Base-by-base conservation (phyloP, 2,113 vertebrate genomes). In the Balaenoptera acutorostrata region DNA sequence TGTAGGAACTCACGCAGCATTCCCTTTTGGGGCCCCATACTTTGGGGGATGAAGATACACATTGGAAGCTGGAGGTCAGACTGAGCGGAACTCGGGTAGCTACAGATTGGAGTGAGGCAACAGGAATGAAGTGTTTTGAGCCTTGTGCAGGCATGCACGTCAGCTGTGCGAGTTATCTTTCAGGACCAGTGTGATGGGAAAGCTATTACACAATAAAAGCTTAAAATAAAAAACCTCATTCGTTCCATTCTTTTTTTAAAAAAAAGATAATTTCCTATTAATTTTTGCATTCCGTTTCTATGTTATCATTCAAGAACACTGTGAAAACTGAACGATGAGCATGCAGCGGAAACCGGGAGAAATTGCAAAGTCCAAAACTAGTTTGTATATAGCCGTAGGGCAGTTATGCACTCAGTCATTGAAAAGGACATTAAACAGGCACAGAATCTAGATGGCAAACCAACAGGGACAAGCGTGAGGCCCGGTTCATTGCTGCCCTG, bases 291-390 rank as follows among this genome's bases (percentile, higher is more conserved):
- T 94, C 4, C 6, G 17, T 33, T n/a, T 89, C 41, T 93, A 41
- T 4, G 5, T 94, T 97, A 68, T 88, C 83, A 91, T 94, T 97
- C 64, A 98, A 63, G 5, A 96, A 69, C 14, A 61, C 31, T 64
- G 57, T 59, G 74, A 96, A 98, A 92, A 29, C 14, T 77, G 92
- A 89, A 72, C 2, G 63, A 90, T 0, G 3, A 64, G 12, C 11
- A 88, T 49, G 36, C 11, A 95, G 29, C 72, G 6, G 36, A 86
- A 93, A 87, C 46, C 21, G 15, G 20, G 46, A 94, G 36, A 97
- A 96, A 68, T 2, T 64, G 52, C 83, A 94, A 5, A 92, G 71
- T 2, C 0, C 33, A 85, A 93, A 91, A 93, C 68, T 27, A 96
- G 64, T 87, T 90, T 82, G 81, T 64, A 46, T 17, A 49, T 63